phyloP scores from a whole-genome alignment of 2,888 invertebrate genomes.

The Hoplodrina ambigua region DNA sequence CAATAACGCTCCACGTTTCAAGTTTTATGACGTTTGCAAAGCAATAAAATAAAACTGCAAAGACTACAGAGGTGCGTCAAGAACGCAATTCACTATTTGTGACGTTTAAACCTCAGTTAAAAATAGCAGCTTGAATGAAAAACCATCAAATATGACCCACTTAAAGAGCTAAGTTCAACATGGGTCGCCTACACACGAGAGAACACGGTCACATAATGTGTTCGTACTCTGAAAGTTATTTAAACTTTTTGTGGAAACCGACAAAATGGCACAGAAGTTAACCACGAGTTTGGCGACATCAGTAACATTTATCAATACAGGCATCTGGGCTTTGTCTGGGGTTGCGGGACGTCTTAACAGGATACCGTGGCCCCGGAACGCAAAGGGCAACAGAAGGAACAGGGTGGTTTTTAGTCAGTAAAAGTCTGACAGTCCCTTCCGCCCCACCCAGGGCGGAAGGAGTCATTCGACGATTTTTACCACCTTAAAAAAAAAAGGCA shows the following conservation, averaged over 20 bases:
- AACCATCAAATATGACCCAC: slow-evolving; percentile 52
- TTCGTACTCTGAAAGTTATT: background rate
- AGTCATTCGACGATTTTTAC: too few species aligned
- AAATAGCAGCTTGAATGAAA: slow-evolving; percentile 53
- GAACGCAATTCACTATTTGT: slow-evolving; percentile 21
- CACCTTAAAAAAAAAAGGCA: too few species aligned
- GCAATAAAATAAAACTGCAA: slow-evolving; percentile 18
- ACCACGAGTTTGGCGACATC: background rate
- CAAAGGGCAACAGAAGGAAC: too few species aligned
- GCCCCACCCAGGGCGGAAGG: too few species aligned
- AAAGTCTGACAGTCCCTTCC: too few species aligned
- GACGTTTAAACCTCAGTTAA: slow-evolving; percentile 40
- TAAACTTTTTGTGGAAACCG: background rate
- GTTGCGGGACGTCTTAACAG: too few species aligned
- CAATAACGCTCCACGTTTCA: background rate
- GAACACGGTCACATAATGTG: slow-evolving; percentile 3
- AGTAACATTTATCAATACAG: background rate
- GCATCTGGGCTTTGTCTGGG: too few species aligned
- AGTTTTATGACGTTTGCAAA: background rate
- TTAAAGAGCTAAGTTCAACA: slow-evolving; percentile 41
- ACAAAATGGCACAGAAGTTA: background rate
- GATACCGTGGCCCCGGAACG: too few species aligned
- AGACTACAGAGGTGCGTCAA: slow-evolving; percentile 35
- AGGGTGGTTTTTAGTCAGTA: too few species aligned
- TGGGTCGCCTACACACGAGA: slow-evolving; percentile 20